Conservation (phyloP, 2,113 vertebrate genomes). For the Meleagris gallopavo region DNA sequence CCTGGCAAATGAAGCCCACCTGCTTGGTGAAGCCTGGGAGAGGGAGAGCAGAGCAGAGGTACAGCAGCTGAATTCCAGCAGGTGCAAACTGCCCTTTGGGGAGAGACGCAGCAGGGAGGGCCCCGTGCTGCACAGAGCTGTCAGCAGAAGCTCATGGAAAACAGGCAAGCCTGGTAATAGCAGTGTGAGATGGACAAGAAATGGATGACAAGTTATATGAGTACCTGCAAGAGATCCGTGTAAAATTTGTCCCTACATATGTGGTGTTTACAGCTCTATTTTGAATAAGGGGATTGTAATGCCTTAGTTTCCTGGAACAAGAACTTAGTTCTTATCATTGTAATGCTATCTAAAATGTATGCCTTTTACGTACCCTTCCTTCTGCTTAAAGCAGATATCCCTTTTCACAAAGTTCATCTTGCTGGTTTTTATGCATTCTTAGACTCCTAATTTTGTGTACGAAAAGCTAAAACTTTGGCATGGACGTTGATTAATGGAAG, state of each 20-base stretch:
- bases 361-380: not conserved
- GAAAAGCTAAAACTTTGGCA: not conserved
- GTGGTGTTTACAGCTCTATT: not conserved
- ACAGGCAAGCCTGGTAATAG: not conserved
- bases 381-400: not conserved
- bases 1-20: not conserved
- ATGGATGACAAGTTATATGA: conserved; percentile 2
- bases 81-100: not conserved
- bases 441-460: not conserved
- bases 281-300: not conserved
- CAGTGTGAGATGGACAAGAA: conserved; percentile 13
- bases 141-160: not conserved
- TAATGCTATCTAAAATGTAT: not conserved
- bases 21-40: not conserved
- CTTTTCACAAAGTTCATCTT: not conserved
- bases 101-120: not conserved
- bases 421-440: not conserved
- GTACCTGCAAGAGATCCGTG: not conserved
- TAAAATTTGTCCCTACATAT: not conserved
- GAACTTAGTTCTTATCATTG: not conserved
- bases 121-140: not conserved
- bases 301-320: not conserved
- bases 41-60: not conserved
- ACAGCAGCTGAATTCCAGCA: not conserved
- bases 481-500: not conserved